phyloP scores from a whole-genome alignment of 2,113 vertebrate genomes.

The Centropristis striata region DNA sequence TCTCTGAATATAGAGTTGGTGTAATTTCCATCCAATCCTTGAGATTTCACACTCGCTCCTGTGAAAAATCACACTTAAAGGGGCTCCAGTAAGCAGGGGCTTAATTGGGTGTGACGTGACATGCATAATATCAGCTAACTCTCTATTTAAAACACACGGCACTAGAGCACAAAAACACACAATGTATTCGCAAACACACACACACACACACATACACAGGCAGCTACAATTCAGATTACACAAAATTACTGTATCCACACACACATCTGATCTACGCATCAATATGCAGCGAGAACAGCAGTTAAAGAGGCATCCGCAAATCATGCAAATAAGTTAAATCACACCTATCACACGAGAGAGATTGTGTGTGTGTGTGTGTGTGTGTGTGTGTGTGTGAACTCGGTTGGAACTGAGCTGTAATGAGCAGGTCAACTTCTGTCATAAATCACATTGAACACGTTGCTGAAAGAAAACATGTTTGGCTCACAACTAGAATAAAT shows the following conservation, averaged over 20 bases:
- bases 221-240: not conserved
- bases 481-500: constrained; percentile 16
- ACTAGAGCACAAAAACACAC: constrained; percentile 6
- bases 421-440: constrained; percentile 49
- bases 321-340: constrained; percentile 59
- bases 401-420: constrained; percentile 40
- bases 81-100: constrained; percentile 71
- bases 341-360: constrained; percentile 24
- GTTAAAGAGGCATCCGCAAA: constrained; percentile 20
- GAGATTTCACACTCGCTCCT: constrained; percentile 83
- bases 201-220: constrained; percentile 12
- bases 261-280: constrained; percentile 32
- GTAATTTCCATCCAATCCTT: constrained; percentile 77
- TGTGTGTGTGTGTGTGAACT: constrained; percentile 14
- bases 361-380: not conserved
- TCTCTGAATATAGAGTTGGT: constrained; percentile 75
- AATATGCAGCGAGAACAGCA: constrained; percentile 56
- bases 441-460: constrained; percentile 54
- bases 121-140: constrained; percentile 67
- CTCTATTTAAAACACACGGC: constrained; percentile 62
- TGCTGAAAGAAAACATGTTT: constrained; percentile 38
- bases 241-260: not conserved
- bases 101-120: constrained; percentile 82
- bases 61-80: constrained; percentile 86
- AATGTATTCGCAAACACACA: not conserved